Base-by-base conservation (phyloP, 2,797 vertebrate genomes). In the Crenuchus spilurus region DNA sequence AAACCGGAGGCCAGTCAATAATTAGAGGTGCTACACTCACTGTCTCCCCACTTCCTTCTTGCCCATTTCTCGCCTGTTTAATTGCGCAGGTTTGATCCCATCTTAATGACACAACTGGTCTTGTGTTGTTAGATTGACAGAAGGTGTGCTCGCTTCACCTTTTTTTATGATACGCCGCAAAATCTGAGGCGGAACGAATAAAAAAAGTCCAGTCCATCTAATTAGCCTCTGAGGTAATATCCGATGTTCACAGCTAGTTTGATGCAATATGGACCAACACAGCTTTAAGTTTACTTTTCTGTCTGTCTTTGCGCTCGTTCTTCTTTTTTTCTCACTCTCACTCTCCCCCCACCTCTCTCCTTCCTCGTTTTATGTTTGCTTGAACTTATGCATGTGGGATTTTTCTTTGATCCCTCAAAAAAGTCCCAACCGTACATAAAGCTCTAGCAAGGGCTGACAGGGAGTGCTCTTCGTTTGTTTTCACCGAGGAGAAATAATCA, bases 31-130 rank as follows among this genome's bases (percentile, higher is more conserved):
- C 78, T 76, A 77, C 71, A 61, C 71, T 76, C 42, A 18, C 70
- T 80, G 79, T 84, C 84, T 85, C 82, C 78, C 51, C 24, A 35
- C 64, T 64, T 82, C 82, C 87, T 86, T 46, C 61, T 64, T 44
- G 1, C 82, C 79, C 76, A 22, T 87, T 88, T 83, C 76, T 82
- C 80, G 55, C 72, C 18, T 65, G 69, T 90, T 87, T 92, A 92
- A 92, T 92, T 91, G 90, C 85, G 74, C 90, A 90, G 90, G 92
- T 92, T 92, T 89, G 76, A 86, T 80, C 66, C 63, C 44, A n/a
- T 70, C 35, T 35, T 71, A 51, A 75, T 26, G 41, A 49, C 49
- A 69, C 1, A 24, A 7, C 55, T 35, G 11, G 22, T 28, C 4
- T 30, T n/a, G 39, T 51, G 66, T 20, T 8, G 7, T 20, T 13